Evolutionary conservation across 1,140 invertebrate genomes (phyloP).

Genomic region (Orius laevigatus): DNA sequence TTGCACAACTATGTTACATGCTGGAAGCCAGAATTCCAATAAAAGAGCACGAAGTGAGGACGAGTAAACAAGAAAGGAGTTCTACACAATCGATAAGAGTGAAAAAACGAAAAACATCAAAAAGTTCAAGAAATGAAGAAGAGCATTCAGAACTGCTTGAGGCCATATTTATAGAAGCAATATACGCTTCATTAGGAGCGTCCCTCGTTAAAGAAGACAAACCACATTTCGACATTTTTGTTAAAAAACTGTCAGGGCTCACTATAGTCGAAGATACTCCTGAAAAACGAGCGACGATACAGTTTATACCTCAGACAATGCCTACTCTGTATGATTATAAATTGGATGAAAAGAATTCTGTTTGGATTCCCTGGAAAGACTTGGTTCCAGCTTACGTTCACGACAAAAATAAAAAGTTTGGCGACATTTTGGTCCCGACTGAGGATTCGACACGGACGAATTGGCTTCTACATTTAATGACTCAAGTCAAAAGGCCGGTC

Average conservation of each 20-base stretch:
- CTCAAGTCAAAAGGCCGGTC: constrained; percentile 55
- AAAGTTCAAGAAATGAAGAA: constrained; percentile 16
- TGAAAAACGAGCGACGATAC: constrained; percentile 41
- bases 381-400: constrained; percentile 60
- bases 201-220: constrained; percentile 48
- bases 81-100: not conserved
- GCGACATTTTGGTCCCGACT: constrained; percentile 75
- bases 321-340: constrained; percentile 66
- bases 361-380: constrained; percentile 76
- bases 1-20: constrained; percentile 65
- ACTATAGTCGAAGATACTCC: constrained; percentile 41
- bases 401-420: constrained; percentile 48
- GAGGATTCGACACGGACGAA: constrained; percentile 64
- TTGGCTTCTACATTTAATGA: constrained; percentile 65
- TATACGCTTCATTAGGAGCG: constrained; percentile 74
- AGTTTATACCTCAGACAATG: constrained; percentile 47
- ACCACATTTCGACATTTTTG: constrained; percentile 45
- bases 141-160: constrained; percentile 30
- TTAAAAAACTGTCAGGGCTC: constrained; percentile 32
- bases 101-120: constrained; percentile 5
- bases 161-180: constrained; percentile 53
- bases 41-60: constrained; percentile 30
- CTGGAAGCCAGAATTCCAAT: constrained; percentile 42
- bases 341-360: constrained; percentile 44
- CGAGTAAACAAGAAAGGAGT: not conserved